Conservation (phyloP, 2,888 invertebrate species). For the Leucozona laternaria region DNA sequence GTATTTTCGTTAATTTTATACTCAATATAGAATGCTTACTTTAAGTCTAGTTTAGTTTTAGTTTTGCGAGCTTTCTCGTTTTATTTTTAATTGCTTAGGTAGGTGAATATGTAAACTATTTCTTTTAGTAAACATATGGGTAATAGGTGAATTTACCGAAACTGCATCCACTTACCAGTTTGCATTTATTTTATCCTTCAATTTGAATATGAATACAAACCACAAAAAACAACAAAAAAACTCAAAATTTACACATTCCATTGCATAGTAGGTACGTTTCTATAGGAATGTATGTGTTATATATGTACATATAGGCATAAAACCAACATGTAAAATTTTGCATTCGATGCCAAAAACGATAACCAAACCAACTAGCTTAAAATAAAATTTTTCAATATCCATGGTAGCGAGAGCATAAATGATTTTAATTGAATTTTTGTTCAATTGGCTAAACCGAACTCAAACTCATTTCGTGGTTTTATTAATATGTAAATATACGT, state of each 20-base stretch:
- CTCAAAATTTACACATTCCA: neutral
- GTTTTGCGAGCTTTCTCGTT: neutral
- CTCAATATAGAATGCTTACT: too few relatives aligned
- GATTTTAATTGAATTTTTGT: constrained; percentile 59
- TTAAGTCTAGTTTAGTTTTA: neutral
- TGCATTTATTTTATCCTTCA: neutral
- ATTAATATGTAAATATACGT: neutral
- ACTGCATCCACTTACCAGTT: neutral
- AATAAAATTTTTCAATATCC: constrained; percentile 8
- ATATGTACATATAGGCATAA: neutral
- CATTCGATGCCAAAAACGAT: neutral
- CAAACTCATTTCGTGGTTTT: constrained; percentile 48
- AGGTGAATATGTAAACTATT: neutral
- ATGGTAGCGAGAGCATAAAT: constrained; percentile 6
- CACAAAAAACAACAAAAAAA: neutral
- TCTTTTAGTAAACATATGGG: neutral
- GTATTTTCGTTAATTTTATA: too few relatives aligned
- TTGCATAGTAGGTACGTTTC: too few relatives aligned
- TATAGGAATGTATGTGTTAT: neutral
- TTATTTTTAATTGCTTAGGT: neutral
- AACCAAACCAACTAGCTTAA: neutral
- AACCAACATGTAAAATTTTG: neutral
- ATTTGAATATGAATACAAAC: too few relatives aligned
- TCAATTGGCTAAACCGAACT: constrained; percentile 1
- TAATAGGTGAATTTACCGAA: neutral